phyloP scores from a whole-genome alignment of 2,888 invertebrate genomes.

The Volucella inflata region DNA sequence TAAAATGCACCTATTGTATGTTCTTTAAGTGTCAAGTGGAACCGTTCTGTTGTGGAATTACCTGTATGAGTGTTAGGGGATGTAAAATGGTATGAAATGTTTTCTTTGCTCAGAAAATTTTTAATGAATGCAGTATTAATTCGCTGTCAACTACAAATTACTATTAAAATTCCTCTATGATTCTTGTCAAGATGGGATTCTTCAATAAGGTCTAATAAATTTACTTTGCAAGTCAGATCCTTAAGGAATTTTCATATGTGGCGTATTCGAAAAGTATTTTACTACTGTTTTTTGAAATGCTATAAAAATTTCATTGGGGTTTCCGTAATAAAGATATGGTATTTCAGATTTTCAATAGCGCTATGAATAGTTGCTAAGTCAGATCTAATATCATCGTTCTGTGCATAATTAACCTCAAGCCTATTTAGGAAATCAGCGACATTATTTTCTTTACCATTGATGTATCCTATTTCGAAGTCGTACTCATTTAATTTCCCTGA shows the following conservation, averaged over 20 bases:
- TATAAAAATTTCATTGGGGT: slow-evolving; percentile 29
- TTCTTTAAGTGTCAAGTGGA: slow-evolving; percentile 53
- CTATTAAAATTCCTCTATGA: slow-evolving; percentile 49
- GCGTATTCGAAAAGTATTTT: slow-evolving; percentile 39
- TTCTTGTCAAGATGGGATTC: slow-evolving; percentile 26
- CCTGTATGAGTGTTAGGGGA: slow-evolving; percentile 52
- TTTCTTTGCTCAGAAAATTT: slow-evolving; percentile 37
- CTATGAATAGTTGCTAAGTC: slow-evolving; percentile 58
- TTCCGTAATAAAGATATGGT: slow-evolving; percentile 61
- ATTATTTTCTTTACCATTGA: slow-evolving; percentile 64
- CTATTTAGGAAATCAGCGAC: slow-evolving; percentile 27
- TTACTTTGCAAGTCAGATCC: slow-evolving; percentile 31
- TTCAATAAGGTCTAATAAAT: slow-evolving; percentile 39
- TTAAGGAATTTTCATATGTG: slow-evolving; percentile 24
- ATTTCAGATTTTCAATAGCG: slow-evolving; percentile 46
- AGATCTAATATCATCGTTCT: slow-evolving; percentile 17
- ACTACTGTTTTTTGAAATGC: slow-evolving; percentile 20
- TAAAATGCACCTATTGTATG: too few relatives aligned
- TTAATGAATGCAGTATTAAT: slow-evolving; percentile 43
- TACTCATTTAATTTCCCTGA: slow-evolving; percentile 8
- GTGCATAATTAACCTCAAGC: slow-evolving; percentile 18
- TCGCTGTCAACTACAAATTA: slow-evolving; percentile 47
- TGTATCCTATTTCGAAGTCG: slow-evolving; percentile 41
- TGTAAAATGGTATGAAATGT: slow-evolving; percentile 38
- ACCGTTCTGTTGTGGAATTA: slow-evolving; percentile 48